Evolutionary conservation across 2,888 invertebrate species (phyloP), one percentile per base, ranked within the genome.

Genomic region (Rosalia funebris): DNA sequence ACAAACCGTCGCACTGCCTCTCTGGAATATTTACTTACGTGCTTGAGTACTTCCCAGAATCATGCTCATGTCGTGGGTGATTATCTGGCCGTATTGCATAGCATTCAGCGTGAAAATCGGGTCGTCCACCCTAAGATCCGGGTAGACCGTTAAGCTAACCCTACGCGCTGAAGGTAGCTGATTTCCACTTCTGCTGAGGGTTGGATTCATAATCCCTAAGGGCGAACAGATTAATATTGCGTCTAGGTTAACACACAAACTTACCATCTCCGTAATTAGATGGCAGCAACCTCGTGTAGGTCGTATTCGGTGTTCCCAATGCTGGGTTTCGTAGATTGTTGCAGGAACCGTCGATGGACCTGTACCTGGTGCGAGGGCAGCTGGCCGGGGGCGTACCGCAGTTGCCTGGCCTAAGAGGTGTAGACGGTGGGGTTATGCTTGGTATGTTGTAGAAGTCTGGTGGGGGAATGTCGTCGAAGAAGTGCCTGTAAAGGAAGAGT

Each of bases 291-390:
- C 91, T 83, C 37, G 84, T 86, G 65, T 90, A 91, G 41, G 88
- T 88, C 0, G 89, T 89, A 72, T 91, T 89, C 0, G 93, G 88
- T 48, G 86, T 85, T 10, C 98, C 98, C 87, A 92, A 89, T 4
- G 88, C 86, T 0, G 97, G 93, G 69, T 91, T 87, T 60, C 87
- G 83, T 46, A 92, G 81, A 81, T 99, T 98, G 80, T 99, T 99
- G 79, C 99, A 99, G 0, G 95, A 89, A 0, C 98, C 98, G 79
- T 98, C 98, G 63, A 91, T 86, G 0, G 92, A 86, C 41, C 92
- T 84, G 79, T 95, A 96, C 48, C 88, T 86, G 0, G 85, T 82
- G 25, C 84, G 82, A 9, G 80, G 72, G 44, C 73, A 74, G 20
- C 58, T 50, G 9, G 65, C 48, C 16, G 73, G 73, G 0, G 65